Conservation (phyloP, 2,888 invertebrate species). For the Axea sp. region DNA sequence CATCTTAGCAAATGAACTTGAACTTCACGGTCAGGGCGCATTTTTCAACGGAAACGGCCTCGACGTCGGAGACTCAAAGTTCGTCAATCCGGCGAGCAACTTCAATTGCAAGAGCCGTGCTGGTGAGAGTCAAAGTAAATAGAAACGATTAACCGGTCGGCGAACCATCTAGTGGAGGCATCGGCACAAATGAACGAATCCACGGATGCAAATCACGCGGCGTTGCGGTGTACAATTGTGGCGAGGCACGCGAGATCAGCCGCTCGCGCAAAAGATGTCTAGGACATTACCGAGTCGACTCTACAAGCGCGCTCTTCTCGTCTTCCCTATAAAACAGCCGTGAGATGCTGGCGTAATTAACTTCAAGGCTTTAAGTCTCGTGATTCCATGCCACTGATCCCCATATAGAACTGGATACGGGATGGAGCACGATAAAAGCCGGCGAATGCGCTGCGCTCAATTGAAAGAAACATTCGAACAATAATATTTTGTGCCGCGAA, state of each 20-base stretch:
- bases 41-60: too few species aligned
- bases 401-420: constrained; percentile 42
- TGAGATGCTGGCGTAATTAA: constrained; percentile 65
- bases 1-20: too few species aligned
- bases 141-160: constrained; percentile 62
- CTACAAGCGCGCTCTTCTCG: constrained; percentile 51
- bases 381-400: constrained; percentile 50
- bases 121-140: constrained; percentile 42
- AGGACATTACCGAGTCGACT: constrained; percentile 52
- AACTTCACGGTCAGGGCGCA: too few species aligned
- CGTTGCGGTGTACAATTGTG: constrained; percentile 58
- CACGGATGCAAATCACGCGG: constrained; percentile 65
- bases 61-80: not conserved
- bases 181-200: constrained; percentile 60
- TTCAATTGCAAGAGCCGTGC: constrained; percentile 23
- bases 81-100: constrained; percentile 24
- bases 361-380: constrained; percentile 63
- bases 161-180: constrained; percentile 59
- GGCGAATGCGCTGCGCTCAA: not conserved
- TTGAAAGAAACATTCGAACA: not conserved
- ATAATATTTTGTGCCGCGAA: not conserved
- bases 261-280: constrained; percentile 57
- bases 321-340: constrained; percentile 60
- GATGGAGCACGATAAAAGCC: constrained; percentile 13
- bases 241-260: constrained; percentile 65